phyloP scores from a whole-genome alignment of 2,888 invertebrate genomes.

The Macaria liturata region DNA sequence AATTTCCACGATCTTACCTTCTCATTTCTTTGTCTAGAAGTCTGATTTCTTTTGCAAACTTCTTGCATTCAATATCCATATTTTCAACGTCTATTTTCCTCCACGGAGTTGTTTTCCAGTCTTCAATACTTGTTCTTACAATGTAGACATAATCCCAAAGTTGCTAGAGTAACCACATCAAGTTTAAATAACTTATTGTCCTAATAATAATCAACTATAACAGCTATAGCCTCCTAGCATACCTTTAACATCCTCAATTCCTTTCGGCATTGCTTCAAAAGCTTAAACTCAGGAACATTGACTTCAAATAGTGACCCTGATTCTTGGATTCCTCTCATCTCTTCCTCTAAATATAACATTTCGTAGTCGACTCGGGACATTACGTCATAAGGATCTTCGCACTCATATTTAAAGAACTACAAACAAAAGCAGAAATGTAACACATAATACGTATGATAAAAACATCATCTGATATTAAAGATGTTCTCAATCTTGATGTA shows the following conservation, averaged over 20 bases:
- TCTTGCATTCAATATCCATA: constrained; percentile 99
- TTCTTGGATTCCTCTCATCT: constrained; percentile 93
- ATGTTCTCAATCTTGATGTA: not conserved
- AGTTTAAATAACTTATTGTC: not conserved
- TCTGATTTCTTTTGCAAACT: constrained; percentile 97
- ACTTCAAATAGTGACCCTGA: constrained; percentile 98
- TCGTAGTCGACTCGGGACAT: constrained; percentile 91
- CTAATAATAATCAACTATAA: not conserved
- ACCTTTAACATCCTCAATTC: constrained; percentile 95
- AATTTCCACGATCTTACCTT: constrained; percentile 50
- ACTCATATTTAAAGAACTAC: constrained; percentile 89
- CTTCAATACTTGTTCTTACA: constrained; percentile 95
- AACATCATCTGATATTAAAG: not conserved
- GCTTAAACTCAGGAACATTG: constrained; percentile 96
- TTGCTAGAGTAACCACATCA: constrained; percentile 82
- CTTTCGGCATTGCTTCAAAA: constrained; percentile 94
- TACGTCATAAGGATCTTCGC: constrained; percentile 88
- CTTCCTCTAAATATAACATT: constrained; percentile 90
- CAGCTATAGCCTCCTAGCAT: constrained; percentile 16
- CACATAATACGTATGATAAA: no score
- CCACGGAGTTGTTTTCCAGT: constrained; percentile 99
- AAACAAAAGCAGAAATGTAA: constrained; percentile 17
- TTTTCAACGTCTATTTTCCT: constrained; percentile 98
- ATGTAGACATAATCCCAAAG: constrained; percentile 97
- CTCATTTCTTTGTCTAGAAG: constrained; percentile 98